phyloP scores from a whole-genome alignment of 2,888 invertebrate genomes.

The Heteromyza rotundicornis region DNA sequence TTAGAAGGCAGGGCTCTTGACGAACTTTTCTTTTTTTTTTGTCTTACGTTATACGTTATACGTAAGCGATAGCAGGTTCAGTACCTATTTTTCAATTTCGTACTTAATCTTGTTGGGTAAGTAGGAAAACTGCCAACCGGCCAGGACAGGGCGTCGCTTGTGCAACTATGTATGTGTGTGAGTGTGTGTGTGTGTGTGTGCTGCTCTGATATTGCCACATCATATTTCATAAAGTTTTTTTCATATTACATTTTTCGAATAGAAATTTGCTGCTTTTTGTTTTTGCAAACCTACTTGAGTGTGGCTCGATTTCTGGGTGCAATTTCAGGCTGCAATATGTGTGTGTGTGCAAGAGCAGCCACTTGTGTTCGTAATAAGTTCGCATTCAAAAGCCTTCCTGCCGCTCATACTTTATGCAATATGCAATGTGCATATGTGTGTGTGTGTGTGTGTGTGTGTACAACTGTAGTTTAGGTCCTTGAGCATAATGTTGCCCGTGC shows the following conservation, averaged over 20 bases:
- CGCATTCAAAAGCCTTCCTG: constrained; percentile 39
- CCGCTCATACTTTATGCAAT: constrained; percentile 39
- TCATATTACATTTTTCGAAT: background rate
- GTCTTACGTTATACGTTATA: too few relatives aligned
- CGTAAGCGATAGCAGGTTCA: background rate
- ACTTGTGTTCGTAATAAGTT: constrained; percentile 16
- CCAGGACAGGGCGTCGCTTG: background rate
- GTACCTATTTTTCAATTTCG: constrained; percentile 51
- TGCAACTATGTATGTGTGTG: too few relatives aligned
- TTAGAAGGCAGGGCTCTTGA: background rate
- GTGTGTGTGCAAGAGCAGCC: constrained; percentile 8
- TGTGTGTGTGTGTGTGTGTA: constrained; percentile 18
- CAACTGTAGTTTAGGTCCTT: background rate
- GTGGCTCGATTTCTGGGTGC: background rate
- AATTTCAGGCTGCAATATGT: constrained; percentile 5
- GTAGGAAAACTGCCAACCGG: constrained; percentile 7
- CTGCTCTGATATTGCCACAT: constrained; percentile 15
- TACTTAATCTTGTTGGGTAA: constrained; percentile 50
- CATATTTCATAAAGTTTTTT: constrained; percentile 20
- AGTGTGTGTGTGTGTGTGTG: background rate
- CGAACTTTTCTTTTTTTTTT: too few relatives aligned
- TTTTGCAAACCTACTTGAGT: background rate
- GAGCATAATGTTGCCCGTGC: constrained; percentile 14
- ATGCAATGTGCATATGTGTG: constrained; percentile 13
- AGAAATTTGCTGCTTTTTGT: background rate